Percentiles rank a stretch among this genome's conserved stretches.
phyloP scores from a whole-genome alignment of 2,888 invertebrate genomes.

The Campoplex capitator region DNA sequence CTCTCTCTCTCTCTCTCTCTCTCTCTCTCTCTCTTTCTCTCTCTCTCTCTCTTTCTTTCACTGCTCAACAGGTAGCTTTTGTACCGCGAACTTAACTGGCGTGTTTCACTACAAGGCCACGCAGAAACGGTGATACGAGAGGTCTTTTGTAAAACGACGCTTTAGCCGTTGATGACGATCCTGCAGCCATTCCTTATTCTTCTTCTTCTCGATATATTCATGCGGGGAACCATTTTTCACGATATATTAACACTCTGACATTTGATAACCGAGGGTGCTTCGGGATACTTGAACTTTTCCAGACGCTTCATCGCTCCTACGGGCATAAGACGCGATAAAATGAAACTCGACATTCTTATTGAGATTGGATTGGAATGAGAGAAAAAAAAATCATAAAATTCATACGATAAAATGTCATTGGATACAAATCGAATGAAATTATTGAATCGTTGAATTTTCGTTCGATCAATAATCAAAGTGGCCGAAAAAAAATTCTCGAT shows the following conservation, averaged over 20 bases:
- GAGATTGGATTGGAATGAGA: not conserved
- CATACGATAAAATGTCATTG: not conserved
- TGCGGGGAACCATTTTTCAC: not conserved
- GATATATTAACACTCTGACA: slow-evolving; percentile 24
- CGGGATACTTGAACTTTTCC: slow-evolving; percentile 6
- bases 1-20: not conserved
- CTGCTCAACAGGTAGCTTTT: slow-evolving; percentile 63
- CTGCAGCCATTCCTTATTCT: not conserved
- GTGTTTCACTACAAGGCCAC: slow-evolving; percentile 30
- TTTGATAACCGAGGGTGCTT: not conserved
- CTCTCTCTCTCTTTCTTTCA: slow-evolving; percentile 27
- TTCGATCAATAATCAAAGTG: no score
- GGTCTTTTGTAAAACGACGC: slow-evolving; percentile 11
- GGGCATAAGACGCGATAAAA: not conserved
- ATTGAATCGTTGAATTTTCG: not conserved
- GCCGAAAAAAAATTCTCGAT: no score
- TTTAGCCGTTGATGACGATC: slow-evolving; percentile 6
- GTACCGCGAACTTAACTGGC: slow-evolving; percentile 47
- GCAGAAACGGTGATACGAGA: slow-evolving; percentile 19
- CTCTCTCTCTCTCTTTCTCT: not conserved
- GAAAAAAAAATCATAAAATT: not conserved
- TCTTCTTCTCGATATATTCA: slow-evolving; percentile 3
- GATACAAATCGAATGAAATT: not conserved
- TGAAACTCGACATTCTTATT: not conserved
- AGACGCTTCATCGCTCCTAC: no score